phyloP scores from a whole-genome alignment of 2,113 vertebrate genomes.

The Myotis lucifugus region DNA sequence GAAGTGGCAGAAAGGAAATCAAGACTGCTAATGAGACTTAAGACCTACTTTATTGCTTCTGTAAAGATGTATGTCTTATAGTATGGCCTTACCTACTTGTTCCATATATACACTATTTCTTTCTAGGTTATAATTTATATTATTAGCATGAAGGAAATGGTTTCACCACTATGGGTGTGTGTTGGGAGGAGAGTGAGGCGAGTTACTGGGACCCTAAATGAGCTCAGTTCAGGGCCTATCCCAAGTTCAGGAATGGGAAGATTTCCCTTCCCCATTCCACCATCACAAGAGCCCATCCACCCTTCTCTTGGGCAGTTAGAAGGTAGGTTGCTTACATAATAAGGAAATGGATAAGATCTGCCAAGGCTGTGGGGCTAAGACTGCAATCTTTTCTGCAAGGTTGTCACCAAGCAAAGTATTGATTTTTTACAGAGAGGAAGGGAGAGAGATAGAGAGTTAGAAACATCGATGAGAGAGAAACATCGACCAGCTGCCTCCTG shows the following conservation, averaged over 20 bases:
- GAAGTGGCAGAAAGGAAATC: neutral
- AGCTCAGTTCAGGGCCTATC: neutral
- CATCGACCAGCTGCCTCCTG: too few relatives aligned
- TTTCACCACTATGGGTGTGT: neutral
- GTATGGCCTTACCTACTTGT: neutral
- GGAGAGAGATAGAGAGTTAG: too few relatives aligned
- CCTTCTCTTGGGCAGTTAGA: neutral
- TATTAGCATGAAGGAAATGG: neutral
- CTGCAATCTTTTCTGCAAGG: neutral
- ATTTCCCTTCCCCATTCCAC: neutral
- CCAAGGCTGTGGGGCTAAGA: neutral
- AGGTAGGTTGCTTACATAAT: neutral
- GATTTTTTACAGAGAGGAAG: too few relatives aligned
- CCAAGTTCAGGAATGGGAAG: neutral
- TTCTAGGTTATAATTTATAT: neutral
- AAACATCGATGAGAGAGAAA: too few relatives aligned
- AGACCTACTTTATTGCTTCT: neutral
- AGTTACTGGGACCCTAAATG: neutral
- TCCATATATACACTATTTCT: neutral
- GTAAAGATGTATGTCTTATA: neutral
- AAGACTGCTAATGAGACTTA: neutral
- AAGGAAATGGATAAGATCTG: neutral
- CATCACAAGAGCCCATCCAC: neutral
- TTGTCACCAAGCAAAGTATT: neutral
- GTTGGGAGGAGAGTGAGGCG: neutral